phyloP scores from a whole-genome alignment of 1,140 invertebrate genomes.

The Zaprionus vittiger region DNA sequence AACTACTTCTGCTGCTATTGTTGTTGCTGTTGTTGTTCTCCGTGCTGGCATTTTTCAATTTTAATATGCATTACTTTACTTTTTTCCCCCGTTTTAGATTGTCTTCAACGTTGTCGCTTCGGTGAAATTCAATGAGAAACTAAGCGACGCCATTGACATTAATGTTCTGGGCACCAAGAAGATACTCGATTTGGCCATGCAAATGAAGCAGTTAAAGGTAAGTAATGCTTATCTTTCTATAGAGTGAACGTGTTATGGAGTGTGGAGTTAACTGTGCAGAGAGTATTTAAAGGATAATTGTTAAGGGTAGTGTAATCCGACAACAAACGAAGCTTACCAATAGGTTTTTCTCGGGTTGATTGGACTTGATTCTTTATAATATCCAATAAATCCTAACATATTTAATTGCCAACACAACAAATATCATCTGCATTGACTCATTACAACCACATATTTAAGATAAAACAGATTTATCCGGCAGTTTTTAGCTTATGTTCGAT shows the following conservation, averaged over 20 bases:
- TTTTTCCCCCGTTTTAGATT: constrained; percentile 85
- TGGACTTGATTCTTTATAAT: background rate
- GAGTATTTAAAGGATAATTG: background rate
- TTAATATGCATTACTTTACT: constrained; percentile 71
- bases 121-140: constrained; percentile 93
- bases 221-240: constrained; percentile 26
- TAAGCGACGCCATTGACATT: constrained; percentile 87
- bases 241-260: background rate
- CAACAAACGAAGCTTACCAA: too few species aligned
- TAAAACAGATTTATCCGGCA: too few species aligned
- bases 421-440: background rate
- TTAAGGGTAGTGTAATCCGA: too few species aligned
- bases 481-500: too few species aligned
- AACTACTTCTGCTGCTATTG: constrained; percentile 18
- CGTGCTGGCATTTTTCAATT: constrained; percentile 44
- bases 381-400: background rate
- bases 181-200: constrained; percentile 86
- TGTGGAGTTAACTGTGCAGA: background rate
- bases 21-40: constrained; percentile 18
- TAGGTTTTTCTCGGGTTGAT: too few species aligned
- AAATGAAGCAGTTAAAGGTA: constrained; percentile 89
- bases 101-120: constrained; percentile 96
- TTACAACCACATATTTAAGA: too few species aligned
- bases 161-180: constrained; percentile 88
- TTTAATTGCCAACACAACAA: background rate